Percentiles rank a stretch among this genome's conserved stretches.
These are phyloP conservation scores for Okapia johnstoni DNA, from an alignment of 2,113 vertebrate species.

Conservation along the genomic window DNA sequence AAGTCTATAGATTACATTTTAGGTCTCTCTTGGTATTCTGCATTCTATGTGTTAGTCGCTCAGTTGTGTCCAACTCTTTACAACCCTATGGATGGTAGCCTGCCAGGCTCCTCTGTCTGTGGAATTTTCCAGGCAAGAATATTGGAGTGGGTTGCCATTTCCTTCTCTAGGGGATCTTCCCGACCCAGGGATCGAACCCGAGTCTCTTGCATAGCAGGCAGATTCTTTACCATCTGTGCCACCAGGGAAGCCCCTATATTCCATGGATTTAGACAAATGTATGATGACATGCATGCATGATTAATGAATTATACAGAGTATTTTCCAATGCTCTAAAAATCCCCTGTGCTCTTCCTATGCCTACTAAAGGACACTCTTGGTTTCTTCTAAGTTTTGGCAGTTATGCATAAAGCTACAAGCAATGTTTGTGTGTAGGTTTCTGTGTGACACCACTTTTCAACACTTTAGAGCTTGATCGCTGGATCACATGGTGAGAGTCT, in stretches of 20 bases:
- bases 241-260: background rate
- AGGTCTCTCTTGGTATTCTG: background rate
- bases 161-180: background rate
- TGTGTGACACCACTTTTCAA: background rate
- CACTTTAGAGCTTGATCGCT: background rate
- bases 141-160: background rate
- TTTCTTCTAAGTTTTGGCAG: background rate
- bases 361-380: background rate
- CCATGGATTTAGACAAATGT: background rate
- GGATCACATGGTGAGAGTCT: background rate
- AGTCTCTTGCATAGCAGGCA: background rate
- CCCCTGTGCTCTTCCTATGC: background rate
- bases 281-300: background rate
- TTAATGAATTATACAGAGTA: too few species aligned
- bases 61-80: background rate
- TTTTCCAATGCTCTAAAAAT: background rate
- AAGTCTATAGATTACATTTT: background rate
- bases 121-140: background rate
- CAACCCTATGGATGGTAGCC: accelerated
- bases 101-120: background rate
- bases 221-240: background rate
- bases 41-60: background rate
- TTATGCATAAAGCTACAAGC: background rate
- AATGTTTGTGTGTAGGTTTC: background rate
- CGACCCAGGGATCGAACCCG: background rate